A percentile compares a stretch with the other conserved stretches of the same genome.
Evolutionary conservation across 1,140 invertebrate genomes (phyloP).

Genomic region (Tetragonula clypearis): DNA sequence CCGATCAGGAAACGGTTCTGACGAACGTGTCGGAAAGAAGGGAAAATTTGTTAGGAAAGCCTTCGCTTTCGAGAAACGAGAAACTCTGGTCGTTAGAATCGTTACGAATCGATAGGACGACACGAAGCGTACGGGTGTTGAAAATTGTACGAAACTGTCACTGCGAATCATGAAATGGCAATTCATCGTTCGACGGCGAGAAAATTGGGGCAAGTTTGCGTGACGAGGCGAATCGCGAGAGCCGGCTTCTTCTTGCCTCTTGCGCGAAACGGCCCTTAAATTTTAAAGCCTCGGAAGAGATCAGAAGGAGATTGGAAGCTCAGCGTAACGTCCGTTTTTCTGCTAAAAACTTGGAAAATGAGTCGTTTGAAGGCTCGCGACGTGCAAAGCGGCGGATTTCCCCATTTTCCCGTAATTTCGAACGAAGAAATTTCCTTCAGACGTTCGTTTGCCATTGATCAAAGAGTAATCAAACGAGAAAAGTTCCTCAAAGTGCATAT

Average conservation of each 20-base stretch:
- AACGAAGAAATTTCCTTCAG: not conserved
- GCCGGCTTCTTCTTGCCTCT: not conserved
- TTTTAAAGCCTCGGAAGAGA: not conserved
- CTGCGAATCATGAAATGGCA: not conserved
- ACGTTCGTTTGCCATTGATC: conserved; percentile 6
- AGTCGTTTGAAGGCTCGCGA: not conserved
- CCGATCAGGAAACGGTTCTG: no score
- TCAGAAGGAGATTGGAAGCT: not conserved
- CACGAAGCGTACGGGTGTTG: no score
- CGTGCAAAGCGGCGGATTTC: not conserved
- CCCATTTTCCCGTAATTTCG: not conserved
- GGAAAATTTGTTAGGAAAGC: no score
- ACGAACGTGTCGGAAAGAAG: no score
- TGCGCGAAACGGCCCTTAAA: not conserved
- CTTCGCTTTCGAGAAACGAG: no score
- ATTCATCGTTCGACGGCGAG: not conserved
- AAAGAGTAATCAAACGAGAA: not conserved
- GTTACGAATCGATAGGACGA: no score
- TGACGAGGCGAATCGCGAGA: not conserved
- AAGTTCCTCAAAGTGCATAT: no score
- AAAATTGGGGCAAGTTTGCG: not conserved
- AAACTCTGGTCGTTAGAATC: no score
- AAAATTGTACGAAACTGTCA: no score
- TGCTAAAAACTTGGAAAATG: not conserved
- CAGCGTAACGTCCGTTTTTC: not conserved